These are phyloP conservation scores for Scylla paramamosain DNA, from an alignment of 1,140 invertebrate genomes.

Conservation along the genomic window DNA sequence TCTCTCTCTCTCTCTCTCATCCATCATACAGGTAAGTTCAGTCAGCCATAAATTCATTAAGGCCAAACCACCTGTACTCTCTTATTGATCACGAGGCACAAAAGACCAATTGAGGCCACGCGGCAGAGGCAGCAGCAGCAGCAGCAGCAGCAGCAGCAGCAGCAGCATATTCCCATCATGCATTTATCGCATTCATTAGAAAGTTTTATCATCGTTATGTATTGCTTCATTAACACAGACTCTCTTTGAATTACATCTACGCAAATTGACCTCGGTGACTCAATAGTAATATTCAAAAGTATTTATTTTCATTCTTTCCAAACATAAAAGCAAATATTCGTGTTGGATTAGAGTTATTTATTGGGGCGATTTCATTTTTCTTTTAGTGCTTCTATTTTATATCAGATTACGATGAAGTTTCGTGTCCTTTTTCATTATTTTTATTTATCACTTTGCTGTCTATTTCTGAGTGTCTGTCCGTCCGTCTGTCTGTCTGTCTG, in stretches of 20 bases:
- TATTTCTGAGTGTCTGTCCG: not conserved
- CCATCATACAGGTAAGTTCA: no score
- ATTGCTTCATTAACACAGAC: not conserved
- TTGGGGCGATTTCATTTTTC: no score
- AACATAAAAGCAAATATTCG: no score
- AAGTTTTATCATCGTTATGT: not conserved
- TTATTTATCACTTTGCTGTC: not conserved
- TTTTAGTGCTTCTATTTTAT: no score
- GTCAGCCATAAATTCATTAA: no score
- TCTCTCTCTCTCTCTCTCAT: conserved; percentile 8
- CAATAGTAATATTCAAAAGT: no score
- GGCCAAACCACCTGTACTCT: no score
- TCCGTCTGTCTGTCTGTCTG: not conserved
- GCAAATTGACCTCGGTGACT: not conserved
- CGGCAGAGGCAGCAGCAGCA: no score
- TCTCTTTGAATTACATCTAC: not conserved
- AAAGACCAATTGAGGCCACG: not conserved
- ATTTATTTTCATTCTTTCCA: no score
- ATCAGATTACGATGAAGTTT: no score
- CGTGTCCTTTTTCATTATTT: not conserved
- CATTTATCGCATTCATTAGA: not conserved
- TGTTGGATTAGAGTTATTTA: no score
- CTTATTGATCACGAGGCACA: conserved; percentile 16
- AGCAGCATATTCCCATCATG: not conserved
- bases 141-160: no score